Percentiles rank a stretch among this genome's conserved stretches.
Conservation (phyloP, 2,888 invertebrate genomes). For the Lasioglossum oenotherae region DNA sequence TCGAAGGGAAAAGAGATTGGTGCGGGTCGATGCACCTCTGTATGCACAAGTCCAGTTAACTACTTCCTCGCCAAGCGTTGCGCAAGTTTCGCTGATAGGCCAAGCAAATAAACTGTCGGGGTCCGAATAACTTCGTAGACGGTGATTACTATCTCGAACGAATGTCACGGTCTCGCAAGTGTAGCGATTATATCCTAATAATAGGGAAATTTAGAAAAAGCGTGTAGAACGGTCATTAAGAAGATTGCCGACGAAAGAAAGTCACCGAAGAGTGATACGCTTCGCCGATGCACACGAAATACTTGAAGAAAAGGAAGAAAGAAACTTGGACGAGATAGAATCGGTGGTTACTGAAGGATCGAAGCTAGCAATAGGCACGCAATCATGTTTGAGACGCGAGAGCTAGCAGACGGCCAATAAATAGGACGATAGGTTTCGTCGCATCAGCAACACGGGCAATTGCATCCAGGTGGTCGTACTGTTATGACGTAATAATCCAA, state of each 20-base stretch:
- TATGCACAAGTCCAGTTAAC: slow-evolving; percentile 15
- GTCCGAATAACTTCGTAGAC: slow-evolving; percentile 37
- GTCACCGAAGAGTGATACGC: neutral
- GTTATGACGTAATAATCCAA: slow-evolving; percentile 81
- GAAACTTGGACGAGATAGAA: neutral
- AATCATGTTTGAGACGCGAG: slow-evolving; percentile 46
- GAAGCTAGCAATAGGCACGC: slow-evolving; percentile 17
- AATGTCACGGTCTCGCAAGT: slow-evolving; percentile 24
- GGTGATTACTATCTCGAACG: slow-evolving; percentile 31
- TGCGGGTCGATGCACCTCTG: slow-evolving; percentile 57
- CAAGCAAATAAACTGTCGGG: slow-evolving; percentile 38
- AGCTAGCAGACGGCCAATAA: slow-evolving; percentile 70
- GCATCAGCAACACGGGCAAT: slow-evolving; percentile 72
- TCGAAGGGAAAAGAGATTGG: slow-evolving; percentile 22
- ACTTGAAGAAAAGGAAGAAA: neutral
- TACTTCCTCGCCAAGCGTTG: slow-evolving; percentile 40
- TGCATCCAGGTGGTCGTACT: slow-evolving; percentile 78
- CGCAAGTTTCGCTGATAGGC: slow-evolving; percentile 41
- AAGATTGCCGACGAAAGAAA: neutral
- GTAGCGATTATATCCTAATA: slow-evolving; percentile 34
- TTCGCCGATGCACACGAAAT: neutral
- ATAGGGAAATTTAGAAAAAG: slow-evolving; percentile 6
- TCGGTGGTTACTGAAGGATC: neutral
- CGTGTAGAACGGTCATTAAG: neutral
- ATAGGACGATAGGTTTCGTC: slow-evolving; percentile 76